A percentile compares a stretch with the other conserved stretches of the same genome.
Conservation (phyloP, 2,797 vertebrate species). For the Catostomus latipinnis region DNA sequence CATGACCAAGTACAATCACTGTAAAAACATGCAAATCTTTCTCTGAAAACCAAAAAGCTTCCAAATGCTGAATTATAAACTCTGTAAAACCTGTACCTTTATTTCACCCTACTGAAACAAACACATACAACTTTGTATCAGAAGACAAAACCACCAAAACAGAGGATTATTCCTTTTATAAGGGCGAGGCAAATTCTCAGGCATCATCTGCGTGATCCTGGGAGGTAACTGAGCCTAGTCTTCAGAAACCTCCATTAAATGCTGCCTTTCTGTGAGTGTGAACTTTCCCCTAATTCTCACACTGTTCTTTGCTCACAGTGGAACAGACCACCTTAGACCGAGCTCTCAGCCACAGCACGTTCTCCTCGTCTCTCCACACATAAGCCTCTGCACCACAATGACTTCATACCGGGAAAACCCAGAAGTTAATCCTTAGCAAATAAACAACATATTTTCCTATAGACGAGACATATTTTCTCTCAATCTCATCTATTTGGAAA, state of each 20-base stretch:
- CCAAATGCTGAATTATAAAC: conserved; percentile 9
- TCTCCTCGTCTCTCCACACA: conserved; percentile 47
- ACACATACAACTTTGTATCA: background rate
- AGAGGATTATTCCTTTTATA: conserved; percentile 7
- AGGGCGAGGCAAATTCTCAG: background rate
- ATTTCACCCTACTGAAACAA: conserved; percentile 15
- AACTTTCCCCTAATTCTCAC: conserved; percentile 85
- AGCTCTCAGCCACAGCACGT: conserved; percentile 18
- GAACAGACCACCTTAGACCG: conserved; percentile 57
- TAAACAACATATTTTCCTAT: background rate
- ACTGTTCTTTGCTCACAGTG: conserved; percentile 60
- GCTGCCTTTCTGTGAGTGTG: conserved; percentile 65
- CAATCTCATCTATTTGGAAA: background rate
- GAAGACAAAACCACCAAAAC: conserved; percentile 23
- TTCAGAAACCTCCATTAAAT: conserved; percentile 17
- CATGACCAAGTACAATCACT: background rate
- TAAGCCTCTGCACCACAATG: background rate
- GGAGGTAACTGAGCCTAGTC: conserved; percentile 8
- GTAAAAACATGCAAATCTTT: conserved; percentile 19
- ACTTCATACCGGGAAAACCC: conserved; percentile 19
- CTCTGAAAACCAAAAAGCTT: conserved; percentile 24
- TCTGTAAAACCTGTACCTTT: conserved; percentile 22
- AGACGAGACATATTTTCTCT: background rate
- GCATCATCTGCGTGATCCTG: background rate
- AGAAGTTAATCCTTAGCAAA: background rate